Base-by-base conservation (phyloP, 2,888 invertebrate genomes). In the Xestia sexstrigata region DNA sequence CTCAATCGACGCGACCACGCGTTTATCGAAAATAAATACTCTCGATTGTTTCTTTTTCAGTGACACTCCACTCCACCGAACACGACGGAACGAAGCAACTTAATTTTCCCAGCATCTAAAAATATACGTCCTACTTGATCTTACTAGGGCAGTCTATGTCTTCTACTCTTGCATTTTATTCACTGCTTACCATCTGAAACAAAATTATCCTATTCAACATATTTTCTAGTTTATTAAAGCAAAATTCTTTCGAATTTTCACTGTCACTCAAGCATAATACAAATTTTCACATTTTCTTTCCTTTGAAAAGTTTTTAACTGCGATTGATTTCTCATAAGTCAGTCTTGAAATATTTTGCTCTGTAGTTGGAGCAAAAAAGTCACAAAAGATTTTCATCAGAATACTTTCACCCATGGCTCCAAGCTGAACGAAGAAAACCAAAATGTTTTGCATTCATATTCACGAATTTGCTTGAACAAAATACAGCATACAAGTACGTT, bases 171-270 rank as follows among this genome's bases (percentile, higher is more conserved):
- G 72, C 83, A 63, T 67, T 68, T 78, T 84, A 84, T 83, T 84
- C 85, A 70, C 81, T 84, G 78, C 83, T 84, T 84, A 84, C 83
- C 83, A 84, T 84, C 83, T 84, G 83, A 84, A 84, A 84, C 83
- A 84, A 84, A 84, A 84, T 82, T 2, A 55, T 80, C 82, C 82
- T 81, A 77, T 82, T 81, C 78, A 82, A 78, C 4, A 82, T 70
- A 49, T 11, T 73, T 69, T 70, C 60, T 70, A 35, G 15, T 30
- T 66, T 26, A 45, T 68, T 42, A 35, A 47, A 55, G n/a, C 30
- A 47, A 23, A 39, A 42, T 0, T 71, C n/a, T 58, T 42, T 23
- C 1, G 20, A 49, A 26, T 39, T 39, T 47, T 69, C 20, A 26
- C 35, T 20, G 23, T 26, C 23, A 26, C 9, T 69, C 20, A 26